Conservation (phyloP, 2,113 vertebrate genomes). For the Phaethon lepturus region DNA sequence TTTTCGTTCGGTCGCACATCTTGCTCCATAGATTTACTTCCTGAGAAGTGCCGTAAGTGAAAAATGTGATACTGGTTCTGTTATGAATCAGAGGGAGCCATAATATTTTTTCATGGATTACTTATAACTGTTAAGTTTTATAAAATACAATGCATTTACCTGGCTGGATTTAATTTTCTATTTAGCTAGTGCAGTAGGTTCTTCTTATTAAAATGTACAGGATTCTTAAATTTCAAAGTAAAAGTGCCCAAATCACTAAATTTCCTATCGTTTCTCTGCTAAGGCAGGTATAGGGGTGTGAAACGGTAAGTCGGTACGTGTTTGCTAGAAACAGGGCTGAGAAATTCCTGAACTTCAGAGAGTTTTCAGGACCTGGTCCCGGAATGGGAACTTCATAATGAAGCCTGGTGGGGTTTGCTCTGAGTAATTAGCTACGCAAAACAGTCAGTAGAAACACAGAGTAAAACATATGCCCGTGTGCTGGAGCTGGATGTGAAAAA, state of each 20-base stretch:
- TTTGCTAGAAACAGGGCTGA: background rate
- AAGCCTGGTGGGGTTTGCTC: background rate
- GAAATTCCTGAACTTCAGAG: background rate
- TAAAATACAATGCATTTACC: background rate
- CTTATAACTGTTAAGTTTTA: background rate
- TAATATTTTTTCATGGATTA: background rate
- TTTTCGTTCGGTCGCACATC: conserved; percentile 14
- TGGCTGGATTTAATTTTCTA: background rate
- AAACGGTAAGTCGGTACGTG: background rate
- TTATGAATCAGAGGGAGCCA: background rate
- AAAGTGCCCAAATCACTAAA: background rate
- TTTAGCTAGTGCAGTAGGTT: background rate
- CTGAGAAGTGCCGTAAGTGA: background rate
- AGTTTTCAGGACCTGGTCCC: background rate
- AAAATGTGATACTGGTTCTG: background rate
- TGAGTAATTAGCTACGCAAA: background rate
- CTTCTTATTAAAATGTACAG: background rate
- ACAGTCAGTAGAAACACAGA: background rate
- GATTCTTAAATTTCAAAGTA: background rate
- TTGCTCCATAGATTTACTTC: background rate
- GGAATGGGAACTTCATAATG: background rate
- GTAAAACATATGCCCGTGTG: background rate
- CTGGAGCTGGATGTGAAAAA: background rate
- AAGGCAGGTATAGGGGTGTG: background rate
- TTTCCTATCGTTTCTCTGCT: background rate